A percentile compares a stretch with the other conserved stretches of the same genome.
Conservation (phyloP, 2,113 vertebrate genomes). For the Tachysurus vachellii region DNA sequence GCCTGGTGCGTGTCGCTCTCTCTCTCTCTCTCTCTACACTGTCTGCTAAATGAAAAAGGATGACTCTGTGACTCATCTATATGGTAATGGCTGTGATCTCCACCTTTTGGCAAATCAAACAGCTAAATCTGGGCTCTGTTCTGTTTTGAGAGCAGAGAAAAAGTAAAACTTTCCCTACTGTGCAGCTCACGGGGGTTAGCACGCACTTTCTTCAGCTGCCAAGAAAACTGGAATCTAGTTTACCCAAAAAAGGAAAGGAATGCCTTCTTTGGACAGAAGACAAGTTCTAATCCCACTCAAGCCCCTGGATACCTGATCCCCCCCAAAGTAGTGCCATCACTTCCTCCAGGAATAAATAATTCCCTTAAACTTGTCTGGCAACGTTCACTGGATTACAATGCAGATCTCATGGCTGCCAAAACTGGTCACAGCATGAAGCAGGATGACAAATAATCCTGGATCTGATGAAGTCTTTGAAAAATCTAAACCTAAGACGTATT, state of each 20-base stretch:
- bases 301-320: slow-evolving; percentile 69
- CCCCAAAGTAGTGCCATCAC: slow-evolving; percentile 70
- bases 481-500: slow-evolving; percentile 57
- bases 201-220: slow-evolving; percentile 70
- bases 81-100: slow-evolving; percentile 71
- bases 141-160: slow-evolving; percentile 56
- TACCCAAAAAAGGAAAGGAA: slow-evolving; percentile 73
- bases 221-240: slow-evolving; percentile 66
- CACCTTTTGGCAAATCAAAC: slow-evolving; percentile 68
- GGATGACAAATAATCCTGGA: slow-evolving; percentile 61
- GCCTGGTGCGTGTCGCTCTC: slow-evolving; percentile 15
- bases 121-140: slow-evolving; percentile 65
- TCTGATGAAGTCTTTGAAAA: slow-evolving; percentile 64
- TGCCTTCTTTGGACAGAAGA: slow-evolving; percentile 67
- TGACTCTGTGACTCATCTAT: slow-evolving; percentile 75
- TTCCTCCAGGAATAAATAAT: slow-evolving; percentile 74
- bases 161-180: slow-evolving; percentile 64
- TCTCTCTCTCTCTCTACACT: slow-evolving; percentile 53
- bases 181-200: slow-evolving; percentile 54
- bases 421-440: slow-evolving; percentile 58
- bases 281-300: slow-evolving; percentile 71
- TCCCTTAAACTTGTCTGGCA: slow-evolving; percentile 68
- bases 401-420: slow-evolving; percentile 65
- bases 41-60: slow-evolving; percentile 70
- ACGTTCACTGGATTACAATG: slow-evolving; percentile 74